Conservation (phyloP, 2,888 invertebrate species). For the Andrena trimmerana region DNA sequence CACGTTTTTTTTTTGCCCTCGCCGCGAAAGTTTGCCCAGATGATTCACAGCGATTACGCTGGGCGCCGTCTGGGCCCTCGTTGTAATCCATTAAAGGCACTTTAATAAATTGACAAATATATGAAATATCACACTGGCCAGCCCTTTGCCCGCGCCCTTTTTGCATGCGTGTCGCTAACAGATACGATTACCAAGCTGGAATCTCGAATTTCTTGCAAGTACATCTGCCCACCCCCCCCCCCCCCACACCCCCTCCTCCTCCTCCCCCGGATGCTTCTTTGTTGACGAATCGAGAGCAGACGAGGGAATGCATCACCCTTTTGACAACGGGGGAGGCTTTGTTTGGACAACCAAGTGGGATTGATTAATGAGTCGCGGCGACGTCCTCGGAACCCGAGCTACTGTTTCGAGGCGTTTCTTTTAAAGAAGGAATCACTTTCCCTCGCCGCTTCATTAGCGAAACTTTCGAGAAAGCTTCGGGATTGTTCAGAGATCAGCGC, state of each 20-base stretch:
- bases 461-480: too few relatives aligned
- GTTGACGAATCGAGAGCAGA: not conserved
- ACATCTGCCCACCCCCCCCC: not conserved
- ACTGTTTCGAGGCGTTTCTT: not conserved
- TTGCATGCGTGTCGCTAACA: conserved; percentile 25
- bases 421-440: too few relatives aligned
- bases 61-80: conserved; percentile 40
- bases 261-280: not conserved
- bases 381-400: too few relatives aligned
- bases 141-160: conserved; percentile 23
- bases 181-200: conserved; percentile 41
- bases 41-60: conserved; percentile 61
- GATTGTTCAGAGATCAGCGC: too few relatives aligned
- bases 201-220: conserved; percentile 52
- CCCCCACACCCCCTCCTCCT: too few relatives aligned
- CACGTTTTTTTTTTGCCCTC: not conserved
- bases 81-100: conserved; percentile 70
- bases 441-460: too few relatives aligned
- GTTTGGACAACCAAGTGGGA: not conserved
- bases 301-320: not conserved
- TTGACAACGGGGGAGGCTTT: not conserved
- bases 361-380: too few relatives aligned
- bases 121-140: conserved; percentile 78
- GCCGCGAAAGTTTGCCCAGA: conserved; percentile 36
- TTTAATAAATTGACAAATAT: conserved; percentile 74